Evolutionary conservation across 1,140 invertebrate species (phyloP), one percentile per base, ranked within the genome.

Genomic region (Ruditapes philippinarum): DNA sequence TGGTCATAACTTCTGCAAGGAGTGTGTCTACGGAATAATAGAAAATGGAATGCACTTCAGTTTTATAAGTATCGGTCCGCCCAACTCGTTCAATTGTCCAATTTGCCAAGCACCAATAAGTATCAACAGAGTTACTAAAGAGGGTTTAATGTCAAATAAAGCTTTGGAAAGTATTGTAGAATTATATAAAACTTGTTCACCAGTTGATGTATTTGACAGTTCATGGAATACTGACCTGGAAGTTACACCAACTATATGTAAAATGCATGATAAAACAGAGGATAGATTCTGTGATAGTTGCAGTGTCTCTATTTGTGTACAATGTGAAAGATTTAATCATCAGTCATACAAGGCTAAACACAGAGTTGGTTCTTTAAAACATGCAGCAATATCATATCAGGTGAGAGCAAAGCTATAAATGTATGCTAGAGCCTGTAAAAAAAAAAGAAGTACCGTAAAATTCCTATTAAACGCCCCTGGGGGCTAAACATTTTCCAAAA

Each of bases 1-100:
- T 70, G 49, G 85, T 38, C 89, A 90, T 51, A 90, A 85, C 79
- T 89, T 90, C 79, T 90, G 89, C 57, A 54, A 70, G 42, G n/a
- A 73, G 36, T 90, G 89, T 62, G 49, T 90, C 0, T 28, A 51
- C 4, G 62, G 62, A 22, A 81, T 82, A 38, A 54, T 76, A 25
- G 76, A 82, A 11, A 54, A 36, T 31, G 31, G 31, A n/a, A 54
- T 40, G 22, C 38, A 40, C 7, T 74, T 82, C 28, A 89, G 33
- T 36, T 70, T 60, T 28, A 70, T 82, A 7, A 25, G 42, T 31
- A 45, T 62, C 12, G 85, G 84, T 33, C 57, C 85, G n/a, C 76
- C 84, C 0, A 40, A n/a, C 2, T 33, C 60, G 17, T 70, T 88
- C 40, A 80, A 88, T 22, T 88, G 86, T 45, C 86, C 86, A 25